Conservation (phyloP, 2,797 vertebrate species). For the Sebastes itinus region DNA sequence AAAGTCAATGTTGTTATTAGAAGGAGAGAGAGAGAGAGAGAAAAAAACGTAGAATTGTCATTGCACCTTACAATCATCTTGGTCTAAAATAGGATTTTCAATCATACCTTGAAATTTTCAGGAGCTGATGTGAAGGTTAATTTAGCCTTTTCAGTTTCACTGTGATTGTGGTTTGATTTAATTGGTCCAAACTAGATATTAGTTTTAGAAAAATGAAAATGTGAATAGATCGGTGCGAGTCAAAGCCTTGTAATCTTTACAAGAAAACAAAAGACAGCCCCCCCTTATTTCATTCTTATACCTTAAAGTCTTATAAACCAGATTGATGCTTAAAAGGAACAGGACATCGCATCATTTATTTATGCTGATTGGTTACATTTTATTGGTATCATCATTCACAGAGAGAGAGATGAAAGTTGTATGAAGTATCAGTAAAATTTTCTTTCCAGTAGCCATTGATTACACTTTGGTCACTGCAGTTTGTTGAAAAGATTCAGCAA, state of each 20-base stretch:
- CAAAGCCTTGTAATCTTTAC: conserved; percentile 11
- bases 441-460: conserved; percentile 53
- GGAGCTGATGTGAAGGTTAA: conserved; percentile 59
- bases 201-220: conserved; percentile 49
- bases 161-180: conserved; percentile 62
- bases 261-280: conserved; percentile 15
- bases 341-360: conserved; percentile 38
- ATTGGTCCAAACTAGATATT: conserved; percentile 56
- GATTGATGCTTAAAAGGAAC: conserved; percentile 24
- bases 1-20: conserved; percentile 73
- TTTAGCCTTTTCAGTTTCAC: conserved; percentile 52
- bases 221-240: conserved; percentile 48
- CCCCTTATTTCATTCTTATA: conserved; percentile 39
- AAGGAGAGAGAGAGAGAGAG: conserved; percentile 37
- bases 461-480: conserved; percentile 63
- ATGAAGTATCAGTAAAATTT: conserved; percentile 28
- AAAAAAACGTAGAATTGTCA: conserved; percentile 61
- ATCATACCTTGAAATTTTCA: conserved; percentile 60
- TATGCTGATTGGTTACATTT: conserved; percentile 29
- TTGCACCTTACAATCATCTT: conserved; percentile 84
- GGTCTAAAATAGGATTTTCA: conserved; percentile 79
- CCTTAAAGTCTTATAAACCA: conserved; percentile 31
- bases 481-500: conserved; percentile 65
- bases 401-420: conserved; percentile 35
- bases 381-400: conserved; percentile 42